Percentiles rank a stretch among this genome's conserved stretches.
Evolutionary conservation across 2,888 invertebrate genomes (phyloP).

Genomic region (Rotaria magnacalcarata): DNA sequence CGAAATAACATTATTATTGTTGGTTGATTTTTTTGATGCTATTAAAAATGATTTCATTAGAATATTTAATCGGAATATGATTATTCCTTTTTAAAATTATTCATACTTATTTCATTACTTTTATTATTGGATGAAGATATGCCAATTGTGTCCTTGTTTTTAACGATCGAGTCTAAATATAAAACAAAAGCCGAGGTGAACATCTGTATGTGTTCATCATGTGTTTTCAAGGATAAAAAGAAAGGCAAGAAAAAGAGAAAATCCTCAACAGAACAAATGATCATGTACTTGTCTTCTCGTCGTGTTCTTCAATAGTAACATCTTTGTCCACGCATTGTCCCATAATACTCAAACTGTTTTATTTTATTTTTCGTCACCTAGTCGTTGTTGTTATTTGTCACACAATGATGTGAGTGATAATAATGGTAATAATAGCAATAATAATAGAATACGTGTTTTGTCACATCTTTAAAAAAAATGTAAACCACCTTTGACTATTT

Average conservation of each 20-base stretch:
- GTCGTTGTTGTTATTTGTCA: background rate
- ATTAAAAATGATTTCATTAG: background rate
- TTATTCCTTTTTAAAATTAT: background rate
- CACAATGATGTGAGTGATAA: background rate
- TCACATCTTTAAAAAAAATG: slow-evolving; percentile 11
- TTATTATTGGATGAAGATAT: background rate
- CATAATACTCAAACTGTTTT: slow-evolving; percentile 1
- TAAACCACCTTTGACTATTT: background rate
- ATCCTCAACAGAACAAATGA: background rate
- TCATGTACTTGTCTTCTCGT: background rate
- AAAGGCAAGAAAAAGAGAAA: background rate
- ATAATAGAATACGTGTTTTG: background rate
- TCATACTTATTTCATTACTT: background rate
- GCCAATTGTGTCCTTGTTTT: background rate
- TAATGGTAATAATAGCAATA: background rate
- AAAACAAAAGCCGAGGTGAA: background rate
- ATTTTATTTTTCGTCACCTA: background rate
- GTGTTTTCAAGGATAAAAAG: background rate
- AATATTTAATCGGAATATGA: background rate
- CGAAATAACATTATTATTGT: background rate
- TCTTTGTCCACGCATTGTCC: slow-evolving; percentile 1
- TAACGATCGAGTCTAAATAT: slow-evolving; percentile 11
- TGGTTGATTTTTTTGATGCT: background rate
- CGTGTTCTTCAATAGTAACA: background rate
- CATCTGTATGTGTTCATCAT: background rate